phyloP scores from a whole-genome alignment of 1,140 invertebrate genomes.

The Eciton burchellii region DNA sequence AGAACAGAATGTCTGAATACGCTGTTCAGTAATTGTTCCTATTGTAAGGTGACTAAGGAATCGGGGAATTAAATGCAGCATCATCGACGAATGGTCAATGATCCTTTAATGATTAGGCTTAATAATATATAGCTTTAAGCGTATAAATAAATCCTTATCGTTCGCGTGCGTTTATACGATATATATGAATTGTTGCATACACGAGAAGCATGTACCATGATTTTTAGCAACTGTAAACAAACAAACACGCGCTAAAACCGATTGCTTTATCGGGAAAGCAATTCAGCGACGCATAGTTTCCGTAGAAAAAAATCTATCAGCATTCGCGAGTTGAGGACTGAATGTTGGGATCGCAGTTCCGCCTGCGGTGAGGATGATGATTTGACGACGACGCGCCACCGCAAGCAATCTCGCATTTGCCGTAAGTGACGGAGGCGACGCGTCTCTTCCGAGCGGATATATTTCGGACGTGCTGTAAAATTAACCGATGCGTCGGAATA shows the following conservation, averaged over 20 bases:
- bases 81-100: background rate
- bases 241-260: no score
- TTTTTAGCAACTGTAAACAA: no score
- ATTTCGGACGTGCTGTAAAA: slow-evolving; percentile 50
- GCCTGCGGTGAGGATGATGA: background rate
- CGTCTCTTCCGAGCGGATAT: slow-evolving; percentile 35
- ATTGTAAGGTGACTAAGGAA: background rate
- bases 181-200: no score
- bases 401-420: slow-evolving; percentile 42
- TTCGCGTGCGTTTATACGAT: background rate
- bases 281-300: background rate
- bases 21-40: background rate
- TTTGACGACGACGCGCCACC: slow-evolving; percentile 18
- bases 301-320: slow-evolving; percentile 5
- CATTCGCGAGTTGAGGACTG: background rate
- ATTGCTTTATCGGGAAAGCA: no score
- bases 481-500: slow-evolving; percentile 52
- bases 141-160: background rate
- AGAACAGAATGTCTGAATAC: background rate
- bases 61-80: background rate
- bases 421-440: slow-evolving; percentile 40
- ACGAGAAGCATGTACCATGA: no score
- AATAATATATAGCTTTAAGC: background rate
- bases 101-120: background rate
- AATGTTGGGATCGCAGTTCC: background rate